Percentiles rank a stretch among this genome's conserved stretches.
phyloP scores from a whole-genome alignment of 2,888 invertebrate genomes.

The Teleiodes luculella region DNA sequence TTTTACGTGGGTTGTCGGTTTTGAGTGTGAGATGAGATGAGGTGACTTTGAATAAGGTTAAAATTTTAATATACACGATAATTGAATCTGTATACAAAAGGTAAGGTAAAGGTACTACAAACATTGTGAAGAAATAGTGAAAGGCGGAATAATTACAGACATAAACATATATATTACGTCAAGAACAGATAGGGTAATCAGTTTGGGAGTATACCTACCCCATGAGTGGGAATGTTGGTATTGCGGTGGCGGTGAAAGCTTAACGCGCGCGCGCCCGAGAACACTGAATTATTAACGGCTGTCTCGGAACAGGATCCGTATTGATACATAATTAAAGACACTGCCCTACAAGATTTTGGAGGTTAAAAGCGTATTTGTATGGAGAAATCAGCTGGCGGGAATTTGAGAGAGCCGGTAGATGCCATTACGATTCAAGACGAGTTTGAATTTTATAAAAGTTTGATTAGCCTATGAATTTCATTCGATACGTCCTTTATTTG shows the following conservation, averaged over 20 bases:
- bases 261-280: slow-evolving; percentile 18
- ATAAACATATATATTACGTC: not conserved
- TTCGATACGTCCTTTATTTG: too few relatives aligned
- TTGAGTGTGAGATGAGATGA: too few relatives aligned
- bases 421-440: not conserved
- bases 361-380: not conserved
- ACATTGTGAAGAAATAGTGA: not conserved
- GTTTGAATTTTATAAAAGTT: not conserved
- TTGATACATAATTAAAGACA: slow-evolving; percentile 17
- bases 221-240: slow-evolving; percentile 14
- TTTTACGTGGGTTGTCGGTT: too few relatives aligned
- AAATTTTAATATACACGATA: too few relatives aligned
- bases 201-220: not conserved
- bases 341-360: slow-evolving; percentile 10
- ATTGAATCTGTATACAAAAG: too few relatives aligned
- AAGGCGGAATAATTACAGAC: not conserved
- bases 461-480: not conserved
- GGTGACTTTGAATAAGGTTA: too few relatives aligned
- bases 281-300: slow-evolving; percentile 21
- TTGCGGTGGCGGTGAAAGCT: slow-evolving; percentile 21
- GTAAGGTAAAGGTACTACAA: not conserved
- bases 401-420: not conserved
- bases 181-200: too few relatives aligned
- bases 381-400: not conserved
- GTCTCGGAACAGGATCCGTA: slow-evolving; percentile 13